phyloP scores from a whole-genome alignment of 2,113 vertebrate species.

The Phalacrocorax pelagicus region DNA sequence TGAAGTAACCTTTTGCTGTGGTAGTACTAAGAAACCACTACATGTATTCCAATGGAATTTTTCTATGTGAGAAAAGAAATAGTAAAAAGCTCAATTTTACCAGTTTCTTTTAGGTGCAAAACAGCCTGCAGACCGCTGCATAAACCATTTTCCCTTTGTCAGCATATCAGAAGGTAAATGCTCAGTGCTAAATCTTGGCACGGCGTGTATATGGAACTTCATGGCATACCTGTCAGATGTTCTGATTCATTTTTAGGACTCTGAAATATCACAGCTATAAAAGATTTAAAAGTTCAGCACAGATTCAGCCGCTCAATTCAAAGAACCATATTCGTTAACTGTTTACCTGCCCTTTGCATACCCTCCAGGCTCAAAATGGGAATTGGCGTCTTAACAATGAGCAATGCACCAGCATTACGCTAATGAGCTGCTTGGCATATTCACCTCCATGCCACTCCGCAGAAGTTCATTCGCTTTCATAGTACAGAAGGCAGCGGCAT shows the following conservation, averaged over 20 bases:
- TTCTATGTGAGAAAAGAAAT: constrained; percentile 18
- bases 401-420: not conserved
- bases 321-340: constrained; percentile 2
- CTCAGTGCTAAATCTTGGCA: constrained; percentile 52
- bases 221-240: constrained; percentile 7
- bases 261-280: constrained; percentile 55
- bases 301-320: not conserved
- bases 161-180: constrained; percentile 58
- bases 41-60: constrained; percentile 6
- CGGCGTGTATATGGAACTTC: not conserved
- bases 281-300: constrained; percentile 18
- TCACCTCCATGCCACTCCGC: not conserved
- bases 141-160: constrained; percentile 59
- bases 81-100: constrained; percentile 12
- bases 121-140: constrained; percentile 3
- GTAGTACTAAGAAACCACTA: not conserved
- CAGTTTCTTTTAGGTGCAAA: constrained; percentile 27
- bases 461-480: not conserved
- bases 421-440: not conserved
- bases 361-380: not conserved
- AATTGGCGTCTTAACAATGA: not conserved
- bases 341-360: constrained; percentile 48
- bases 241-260: constrained; percentile 32
- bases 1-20: constrained; percentile 47
- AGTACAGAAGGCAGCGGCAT: not conserved